phyloP scores from a whole-genome alignment of 2,888 invertebrate genomes.

The Nyleta sp. region DNA sequence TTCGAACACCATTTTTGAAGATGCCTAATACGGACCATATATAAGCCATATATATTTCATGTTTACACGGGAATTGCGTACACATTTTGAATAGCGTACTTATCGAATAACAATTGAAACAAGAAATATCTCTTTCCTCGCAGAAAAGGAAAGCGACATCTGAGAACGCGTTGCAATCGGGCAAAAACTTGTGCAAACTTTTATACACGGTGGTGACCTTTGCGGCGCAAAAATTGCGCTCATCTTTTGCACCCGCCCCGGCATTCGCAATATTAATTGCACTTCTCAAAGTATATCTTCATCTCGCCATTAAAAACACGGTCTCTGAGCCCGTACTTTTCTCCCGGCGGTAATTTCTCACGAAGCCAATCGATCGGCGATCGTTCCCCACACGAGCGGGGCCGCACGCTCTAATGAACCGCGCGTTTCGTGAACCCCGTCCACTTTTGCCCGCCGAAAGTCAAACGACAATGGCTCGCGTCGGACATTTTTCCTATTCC shows the following conservation, averaged over 20 bases:
- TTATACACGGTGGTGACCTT: too few relatives aligned
- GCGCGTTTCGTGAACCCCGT: conserved; percentile 32
- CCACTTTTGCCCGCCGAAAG: conserved; percentile 30
- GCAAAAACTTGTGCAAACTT: too few relatives aligned
- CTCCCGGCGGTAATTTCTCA: conserved; percentile 39
- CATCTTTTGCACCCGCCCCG: conserved; percentile 16
- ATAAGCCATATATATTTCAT: too few relatives aligned
- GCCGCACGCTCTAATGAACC: conserved; percentile 20
- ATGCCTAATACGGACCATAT: too few relatives aligned
- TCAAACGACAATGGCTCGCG: conserved; percentile 30
- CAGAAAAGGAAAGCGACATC: too few relatives aligned
- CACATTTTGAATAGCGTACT: too few relatives aligned
- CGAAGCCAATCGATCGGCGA: conserved; percentile 30
- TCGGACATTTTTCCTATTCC: conserved; percentile 51
- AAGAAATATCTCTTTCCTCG: too few relatives aligned
- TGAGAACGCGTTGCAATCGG: too few relatives aligned
- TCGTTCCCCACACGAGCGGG: conserved; percentile 26
- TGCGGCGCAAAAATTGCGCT: conserved; percentile 7
- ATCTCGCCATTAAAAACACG: conserved; percentile 32
- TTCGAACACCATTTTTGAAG: too few relatives aligned
- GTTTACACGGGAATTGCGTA: too few relatives aligned
- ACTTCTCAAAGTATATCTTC: conserved; percentile 29
- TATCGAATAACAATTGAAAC: too few relatives aligned
- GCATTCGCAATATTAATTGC: conserved; percentile 40
- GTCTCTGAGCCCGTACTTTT: conserved; percentile 22